phyloP scores from a whole-genome alignment of 2,888 invertebrate species.

The Blomia tropicalis region DNA sequence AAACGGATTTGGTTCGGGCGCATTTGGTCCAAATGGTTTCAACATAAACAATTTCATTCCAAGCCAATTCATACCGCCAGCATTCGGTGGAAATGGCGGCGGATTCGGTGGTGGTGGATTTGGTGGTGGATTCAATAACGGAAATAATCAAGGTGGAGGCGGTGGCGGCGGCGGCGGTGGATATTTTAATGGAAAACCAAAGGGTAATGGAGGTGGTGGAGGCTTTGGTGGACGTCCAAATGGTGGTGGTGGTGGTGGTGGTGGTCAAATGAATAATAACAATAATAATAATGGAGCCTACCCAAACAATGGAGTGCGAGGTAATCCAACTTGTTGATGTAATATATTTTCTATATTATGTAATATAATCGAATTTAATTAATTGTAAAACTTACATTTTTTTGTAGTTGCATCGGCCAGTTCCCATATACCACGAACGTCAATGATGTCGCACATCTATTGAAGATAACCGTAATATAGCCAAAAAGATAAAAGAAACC shows the following conservation, averaged over 20 bases:
- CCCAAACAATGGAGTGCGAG: no score
- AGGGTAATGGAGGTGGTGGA: not conserved
- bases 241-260: not conserved
- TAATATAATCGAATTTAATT: no score
- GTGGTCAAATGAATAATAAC: not conserved
- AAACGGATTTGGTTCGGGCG: not conserved
- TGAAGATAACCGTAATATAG: no score
- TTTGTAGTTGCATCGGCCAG: no score
- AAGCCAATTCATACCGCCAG: not conserved
- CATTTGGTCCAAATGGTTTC: not conserved
- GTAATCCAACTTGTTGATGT: no score
- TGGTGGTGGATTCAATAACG: not conserved
- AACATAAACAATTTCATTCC: not conserved
- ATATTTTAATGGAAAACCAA: not conserved
- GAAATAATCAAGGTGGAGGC: not conserved
- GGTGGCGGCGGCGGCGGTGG: not conserved
- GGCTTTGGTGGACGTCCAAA: not conserved
- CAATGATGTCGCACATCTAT: no score
- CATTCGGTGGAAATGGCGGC: not conserved
- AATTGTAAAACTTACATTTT: no score
- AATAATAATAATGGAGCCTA: no score
- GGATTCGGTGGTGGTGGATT: not conserved
- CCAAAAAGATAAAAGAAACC: no score
- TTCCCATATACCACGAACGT: no score
- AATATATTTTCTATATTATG: no score